Evolutionary conservation across 2,113 vertebrate genomes (phyloP), one percentile per base, ranked within the genome.

Genomic region (Eulacestoma nigropectus): DNA sequence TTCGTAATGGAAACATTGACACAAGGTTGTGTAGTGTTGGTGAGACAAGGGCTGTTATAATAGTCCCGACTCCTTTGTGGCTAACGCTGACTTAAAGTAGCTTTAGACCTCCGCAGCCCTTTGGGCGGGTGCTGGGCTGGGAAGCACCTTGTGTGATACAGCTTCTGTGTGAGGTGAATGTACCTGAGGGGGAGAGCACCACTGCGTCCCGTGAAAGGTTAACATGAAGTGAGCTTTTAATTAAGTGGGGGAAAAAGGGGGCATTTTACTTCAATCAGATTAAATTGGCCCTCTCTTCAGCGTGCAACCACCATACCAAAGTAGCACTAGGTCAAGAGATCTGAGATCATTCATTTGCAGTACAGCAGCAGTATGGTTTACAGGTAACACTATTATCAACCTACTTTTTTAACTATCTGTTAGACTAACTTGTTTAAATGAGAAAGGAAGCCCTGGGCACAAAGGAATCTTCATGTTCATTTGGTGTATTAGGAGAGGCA

Each of bases 401-500:
- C 98, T 97, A 98, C 97, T 98, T 99, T 97, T 98, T 98, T 98
- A 98, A 99, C 98, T 98, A 98, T 98, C 98, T 98, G 97, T 98
- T 97, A 97, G 97, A 98, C 98, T 98, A 98, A 98, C 98, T 98
- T 98, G 98, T 98, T 98, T 98, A 98, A 98, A 98, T 96, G 97
- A 98, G 97, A 98, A 97, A 97, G 98, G 97, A 98, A 98, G 98
- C 98, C 98, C 90, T 96, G 98, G 98, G 99, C 99, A 98, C 98
- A 98, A 98, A 99, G 98, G 98, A 98, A 98, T 98, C 98, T 98
- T 98, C 98, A 98, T 98, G 98, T 99, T 99, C 98, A 99, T 99
- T 98, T 98, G 98, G 98, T 98, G 93, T 98, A 99, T 99, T 99
- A 99, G 98, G 98, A 99, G 98, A 99, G 98, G 98, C 98, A 98